These are phyloP conservation scores for Chaetophractus vellerosus DNA, from an alignment of 2,797 vertebrate genomes.

Conservation along the genomic window DNA sequence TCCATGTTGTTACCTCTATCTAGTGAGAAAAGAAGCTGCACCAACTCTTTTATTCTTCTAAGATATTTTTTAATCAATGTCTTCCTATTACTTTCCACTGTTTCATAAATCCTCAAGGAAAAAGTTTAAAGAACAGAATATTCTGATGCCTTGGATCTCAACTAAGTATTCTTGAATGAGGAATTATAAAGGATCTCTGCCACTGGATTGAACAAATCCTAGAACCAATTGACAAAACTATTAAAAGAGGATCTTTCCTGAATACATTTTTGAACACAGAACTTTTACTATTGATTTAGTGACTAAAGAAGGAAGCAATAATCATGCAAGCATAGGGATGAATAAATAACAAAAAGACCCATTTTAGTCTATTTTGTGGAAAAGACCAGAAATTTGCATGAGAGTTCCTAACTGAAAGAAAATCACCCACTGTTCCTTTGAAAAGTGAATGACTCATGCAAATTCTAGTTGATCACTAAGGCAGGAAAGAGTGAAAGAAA, in stretches of 20 bases:
- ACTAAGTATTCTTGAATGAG: background rate
- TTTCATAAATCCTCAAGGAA: background rate
- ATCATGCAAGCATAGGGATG: background rate
- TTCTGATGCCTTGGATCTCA: background rate
- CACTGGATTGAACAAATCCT: background rate
- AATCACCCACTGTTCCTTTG: background rate
- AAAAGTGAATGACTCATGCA: background rate
- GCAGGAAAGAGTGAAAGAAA: background rate
- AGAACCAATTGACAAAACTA: background rate
- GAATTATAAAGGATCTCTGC: background rate
- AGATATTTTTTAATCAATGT: background rate
- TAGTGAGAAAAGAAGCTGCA: background rate
- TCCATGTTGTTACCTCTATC: background rate
- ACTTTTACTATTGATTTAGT: constrained; percentile 7
- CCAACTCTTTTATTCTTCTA: background rate
- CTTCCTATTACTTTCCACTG: background rate
- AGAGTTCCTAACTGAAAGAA: background rate
- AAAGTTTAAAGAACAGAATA: background rate
- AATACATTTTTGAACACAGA: background rate
- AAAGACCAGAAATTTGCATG: background rate
- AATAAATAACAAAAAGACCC: no score
- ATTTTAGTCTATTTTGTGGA: background rate
- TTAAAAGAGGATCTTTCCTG: background rate
- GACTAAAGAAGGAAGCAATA: background rate
- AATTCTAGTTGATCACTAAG: background rate